A percentile compares a stretch with the other conserved stretches of the same genome.
Evolutionary conservation across 2,888 invertebrate genomes (phyloP).

Genomic region (Drosophila greeni): DNA sequence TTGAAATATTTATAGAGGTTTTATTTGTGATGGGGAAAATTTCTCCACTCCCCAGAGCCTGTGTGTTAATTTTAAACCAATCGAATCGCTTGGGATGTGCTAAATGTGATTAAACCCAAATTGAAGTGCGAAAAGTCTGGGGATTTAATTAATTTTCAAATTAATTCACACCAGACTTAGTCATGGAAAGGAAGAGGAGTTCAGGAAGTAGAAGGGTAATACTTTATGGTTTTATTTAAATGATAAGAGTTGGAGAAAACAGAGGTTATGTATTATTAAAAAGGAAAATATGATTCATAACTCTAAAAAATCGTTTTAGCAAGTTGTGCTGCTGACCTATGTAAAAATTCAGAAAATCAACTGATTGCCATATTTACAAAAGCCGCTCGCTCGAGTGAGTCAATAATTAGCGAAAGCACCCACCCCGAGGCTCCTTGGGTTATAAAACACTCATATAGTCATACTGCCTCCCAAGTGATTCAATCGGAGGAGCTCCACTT

Average conservation of each 20-base stretch:
- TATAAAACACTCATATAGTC: conserved; percentile 2
- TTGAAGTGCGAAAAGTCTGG: conserved; percentile 36
- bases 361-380: background rate
- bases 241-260: no score
- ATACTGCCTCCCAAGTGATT: conserved; percentile 10
- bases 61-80: conserved; percentile 38
- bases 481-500: conserved; percentile 11
- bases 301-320: background rate
- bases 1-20: background rate
- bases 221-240: no score
- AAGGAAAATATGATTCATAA: background rate
- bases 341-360: conserved; percentile 2
- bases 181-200: background rate
- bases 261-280: no score
- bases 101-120: conserved; percentile 31
- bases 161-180: conserved; percentile 17
- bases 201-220: conserved; percentile 16
- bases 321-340: background rate
- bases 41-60: background rate
- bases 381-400: background rate
- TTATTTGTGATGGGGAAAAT: background rate
- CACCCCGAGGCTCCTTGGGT: background rate
- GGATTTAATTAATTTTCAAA: conserved; percentile 8
- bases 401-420: conserved; percentile 7
- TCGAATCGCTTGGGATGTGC: conserved; percentile 22